Evolutionary conservation across 2,797 vertebrate species (phyloP), one percentile per base, ranked within the genome.

Genomic region (Manis javanica): DNA sequence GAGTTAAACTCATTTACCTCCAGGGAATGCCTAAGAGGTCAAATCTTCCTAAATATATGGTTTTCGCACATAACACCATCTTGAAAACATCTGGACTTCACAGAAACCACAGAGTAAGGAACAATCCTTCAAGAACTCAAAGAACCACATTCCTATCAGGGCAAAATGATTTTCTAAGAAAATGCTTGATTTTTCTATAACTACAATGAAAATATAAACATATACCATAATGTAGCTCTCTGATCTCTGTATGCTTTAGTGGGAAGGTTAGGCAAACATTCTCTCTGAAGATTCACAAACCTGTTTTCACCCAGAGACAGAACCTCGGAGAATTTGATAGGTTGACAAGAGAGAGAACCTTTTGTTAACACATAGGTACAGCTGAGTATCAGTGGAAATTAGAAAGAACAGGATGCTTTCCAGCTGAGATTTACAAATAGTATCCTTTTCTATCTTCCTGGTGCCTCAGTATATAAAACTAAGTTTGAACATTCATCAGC

Each of bases 91-190:
- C 15, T 2, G 82, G 21, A 93, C 59, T 96, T 97, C 63, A 78
- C 68, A 97, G 89, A 98, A 98, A 97, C 64, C 85, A 97, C 66
- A 91, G 59, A 24, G 34, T 81, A 97, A 81, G 34, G 71, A 89
- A 74, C 34, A 96, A 96, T 97, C 78, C 90, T 97, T 4, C 0
- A 97, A 97, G 63, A 97, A 39, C 77, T 75, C 64, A 83, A 96
- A 71, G 46, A 94, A 93, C 51, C 15, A 75, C 78, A 91, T 91
- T 97, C 11, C 49, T 97, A 87, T 93, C 68, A 96, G 37, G 72
- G 74, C 77, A 97, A 98, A 97, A 49, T 92, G 16, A 59, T 64
- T 96, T 90, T 83, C 4, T 1, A 63, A 96, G 83, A 97, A 83
- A 94, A 57, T 87, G 89, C 71, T 72, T 18, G 0, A 63, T 90